These are phyloP conservation scores for Synodontis membranacea DNA, from an alignment of 2,113 vertebrate genomes.

Conservation along the genomic window DNA sequence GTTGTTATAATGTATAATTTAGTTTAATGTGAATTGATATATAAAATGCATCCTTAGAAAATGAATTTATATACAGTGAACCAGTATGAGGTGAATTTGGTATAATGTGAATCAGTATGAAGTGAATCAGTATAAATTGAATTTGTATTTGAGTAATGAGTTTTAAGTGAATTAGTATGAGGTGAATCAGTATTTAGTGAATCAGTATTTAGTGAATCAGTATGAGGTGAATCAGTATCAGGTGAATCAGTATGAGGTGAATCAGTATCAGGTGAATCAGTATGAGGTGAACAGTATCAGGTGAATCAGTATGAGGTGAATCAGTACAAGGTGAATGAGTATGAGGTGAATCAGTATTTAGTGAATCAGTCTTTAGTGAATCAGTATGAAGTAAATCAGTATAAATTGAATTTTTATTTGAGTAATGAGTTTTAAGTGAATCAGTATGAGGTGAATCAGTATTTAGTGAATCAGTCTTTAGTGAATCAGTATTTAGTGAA, in stretches of 20 bases:
- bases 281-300: neutral
- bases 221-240: neutral
- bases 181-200: no score
- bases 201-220: neutral
- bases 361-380: neutral
- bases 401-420: neutral
- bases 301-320: neutral
- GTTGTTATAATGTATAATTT: no score
- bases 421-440: neutral
- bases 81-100: neutral
- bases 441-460: neutral
- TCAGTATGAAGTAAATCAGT: neutral
- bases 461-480: no score
- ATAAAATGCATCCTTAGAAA: neutral
- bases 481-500: no score
- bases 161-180: neutral
- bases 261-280: neutral
- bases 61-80: neutral
- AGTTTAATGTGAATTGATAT: no score
- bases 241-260: neutral
- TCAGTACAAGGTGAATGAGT: neutral
- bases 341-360: neutral
- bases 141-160: no score
- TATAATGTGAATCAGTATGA: neutral
- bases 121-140: neutral